Conservation (phyloP, 2,888 invertebrate genomes). For the Plebejus argus region DNA sequence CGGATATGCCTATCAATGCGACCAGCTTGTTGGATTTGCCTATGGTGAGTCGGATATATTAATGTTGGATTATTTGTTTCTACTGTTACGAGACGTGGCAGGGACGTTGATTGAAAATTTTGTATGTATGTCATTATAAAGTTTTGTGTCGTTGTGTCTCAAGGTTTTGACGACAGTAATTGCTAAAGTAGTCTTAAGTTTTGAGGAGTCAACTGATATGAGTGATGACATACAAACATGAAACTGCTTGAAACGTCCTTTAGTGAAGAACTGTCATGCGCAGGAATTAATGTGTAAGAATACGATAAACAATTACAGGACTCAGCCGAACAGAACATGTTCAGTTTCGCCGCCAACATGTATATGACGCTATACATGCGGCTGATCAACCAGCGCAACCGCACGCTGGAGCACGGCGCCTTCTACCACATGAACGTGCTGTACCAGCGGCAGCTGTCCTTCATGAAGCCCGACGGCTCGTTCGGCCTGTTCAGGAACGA, state of each 20-base stretch:
- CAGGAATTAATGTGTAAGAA: no score
- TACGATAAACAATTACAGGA: constrained; percentile 81
- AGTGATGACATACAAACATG: no score
- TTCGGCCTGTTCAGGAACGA: constrained; percentile 95
- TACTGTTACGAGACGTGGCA: no score
- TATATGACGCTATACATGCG: constrained; percentile 95
- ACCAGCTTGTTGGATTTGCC: constrained; percentile 89
- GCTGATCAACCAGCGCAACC: constrained; percentile 92
- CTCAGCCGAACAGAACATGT: constrained; percentile 97
- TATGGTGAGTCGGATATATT: constrained; percentile 77
- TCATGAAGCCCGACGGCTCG: constrained; percentile 94
- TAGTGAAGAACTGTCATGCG: no score
- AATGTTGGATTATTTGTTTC: no score
- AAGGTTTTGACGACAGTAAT: no score
- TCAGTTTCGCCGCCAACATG: constrained; percentile 97
- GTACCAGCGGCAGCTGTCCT: constrained; percentile 94
- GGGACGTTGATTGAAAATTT: no score
- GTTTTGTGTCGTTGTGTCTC: no score
- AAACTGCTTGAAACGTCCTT: no score
- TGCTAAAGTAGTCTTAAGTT: no score
- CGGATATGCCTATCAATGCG: constrained; percentile 95
- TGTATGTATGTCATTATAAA: no score
- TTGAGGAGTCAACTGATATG: no score
- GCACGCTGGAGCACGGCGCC: constrained; percentile 88
- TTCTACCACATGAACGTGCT: constrained; percentile 94